Evolutionary conservation across 1,140 invertebrate genomes (phyloP), one percentile per base, ranked within the genome.

Genomic region (Kradibia gibbosae): DNA sequence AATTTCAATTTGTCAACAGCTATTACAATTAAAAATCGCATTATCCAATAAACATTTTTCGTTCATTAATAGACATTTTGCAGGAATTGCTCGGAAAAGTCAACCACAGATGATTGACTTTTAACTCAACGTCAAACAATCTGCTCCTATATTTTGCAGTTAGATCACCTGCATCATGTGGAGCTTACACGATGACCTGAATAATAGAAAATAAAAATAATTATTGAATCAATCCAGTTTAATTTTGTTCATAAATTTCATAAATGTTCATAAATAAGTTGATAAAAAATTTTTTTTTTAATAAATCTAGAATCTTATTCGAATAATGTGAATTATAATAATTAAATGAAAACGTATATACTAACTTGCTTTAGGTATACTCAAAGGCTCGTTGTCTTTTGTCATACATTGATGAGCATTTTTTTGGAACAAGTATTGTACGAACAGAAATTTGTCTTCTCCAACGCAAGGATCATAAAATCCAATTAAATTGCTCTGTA

Each of bases 391-490:
- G 74, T 91, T 94, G 89, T 99, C 98, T 82, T 93, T 91, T 39
- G 98, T 91, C n/a, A 95, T 94, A 85, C 96, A 94, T 87, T 95
- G 93, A 89, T 98, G 95, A 10, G 94, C 91, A 86, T 95, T 93
- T 88, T 94, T 94, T 85, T 95, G 94, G 90, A 96, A 99, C 85
- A 94, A 93, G 89, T 99, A 99, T 85, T 96, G 94, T 80, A 99
- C 93, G 53, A 95, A 94, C 36, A 99, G 91, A 82, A 94, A 94
- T 90, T 99, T 99, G 10, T 97, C 95, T 84, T 99, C 97, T 4
- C 98, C 97, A 25, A 98, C 93, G 87, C 97, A 97, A 0, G 98
- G 97, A 91, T 99, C 98, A 91, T 97, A 99, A 91, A 99, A 99
- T 39, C 98, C 98, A 50, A 98, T 96, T 73, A 99, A 90, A 88